Base-by-base conservation (phyloP, 2,113 vertebrate genomes). In the Nestor notabilis region DNA sequence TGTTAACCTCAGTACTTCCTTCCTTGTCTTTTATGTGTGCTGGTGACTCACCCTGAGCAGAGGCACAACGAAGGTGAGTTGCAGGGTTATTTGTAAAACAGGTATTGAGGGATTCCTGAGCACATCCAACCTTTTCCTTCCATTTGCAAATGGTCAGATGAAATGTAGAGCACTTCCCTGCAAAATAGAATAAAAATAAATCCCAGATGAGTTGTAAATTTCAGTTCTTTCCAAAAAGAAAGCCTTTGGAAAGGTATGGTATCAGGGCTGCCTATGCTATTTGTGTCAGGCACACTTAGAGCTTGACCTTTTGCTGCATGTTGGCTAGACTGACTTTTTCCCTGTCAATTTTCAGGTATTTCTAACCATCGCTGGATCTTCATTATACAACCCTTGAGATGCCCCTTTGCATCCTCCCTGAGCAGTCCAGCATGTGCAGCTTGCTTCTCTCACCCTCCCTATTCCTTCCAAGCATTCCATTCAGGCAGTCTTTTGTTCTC, bases 381-480 rank as follows among this genome's bases (percentile, higher is more conserved):
- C 19, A 8, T 61, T 50, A 37, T 41, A 72, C 60, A 37, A 27
- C 17, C 19, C 20, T 47, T 46, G 56, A 66, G 80, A 90, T 92
- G 52, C 47, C 23, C n/a, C 47, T 60, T 83, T 92, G 24, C 56
- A 69, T 86, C 33, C 18, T 56, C n/a, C 17, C 37, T 5, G 13
- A 55, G 29, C 55, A 74, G n/a, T 47, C 60, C 29, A 25, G 47
- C 9, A 10, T 39, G 24, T 64, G 72, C 50, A 78, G 24, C 10
- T 58, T 87, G 78, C n/a, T 86, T 90, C n/a, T 92, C 75, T 27
- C 66, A 89, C 47, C 61, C 94, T 94, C 77, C 21, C 64, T 65
- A 20, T 75, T 95, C 47, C 64, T 87, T 86, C 86, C 89, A 91
- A 90, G 47, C 71, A 93, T 94, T 89, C 39, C 10, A 77, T 96